Conservation (phyloP, 1,140 invertebrate species). For the Ridgeia piscesae region DNA sequence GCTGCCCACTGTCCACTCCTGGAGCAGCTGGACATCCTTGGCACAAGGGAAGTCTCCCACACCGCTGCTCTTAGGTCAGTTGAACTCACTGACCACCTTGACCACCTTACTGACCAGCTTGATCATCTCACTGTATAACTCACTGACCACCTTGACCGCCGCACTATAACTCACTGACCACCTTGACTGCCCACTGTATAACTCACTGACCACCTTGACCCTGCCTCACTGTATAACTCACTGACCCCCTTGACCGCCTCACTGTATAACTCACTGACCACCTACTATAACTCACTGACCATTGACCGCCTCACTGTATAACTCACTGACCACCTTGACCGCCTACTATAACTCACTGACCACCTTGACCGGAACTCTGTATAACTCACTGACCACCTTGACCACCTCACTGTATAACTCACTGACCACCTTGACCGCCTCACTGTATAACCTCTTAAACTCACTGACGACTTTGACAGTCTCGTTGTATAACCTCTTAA, state of each 20-base stretch:
- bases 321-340: slow-evolving; percentile 19
- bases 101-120: background rate
- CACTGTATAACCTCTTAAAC: too few relatives aligned
- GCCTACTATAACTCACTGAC: too few relatives aligned
- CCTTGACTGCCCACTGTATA: slow-evolving; percentile 15
- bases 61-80: slow-evolving; percentile 66
- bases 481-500: too few relatives aligned
- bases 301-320: background rate
- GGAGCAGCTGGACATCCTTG: slow-evolving; percentile 80
- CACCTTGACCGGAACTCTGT: slow-evolving; percentile 5
- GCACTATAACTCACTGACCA: too few relatives aligned
- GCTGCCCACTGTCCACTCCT: slow-evolving; percentile 67
- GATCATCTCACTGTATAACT: slow-evolving; percentile 10
- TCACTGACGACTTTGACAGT: too few relatives aligned
- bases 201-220: too few relatives aligned
- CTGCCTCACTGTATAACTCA: too few relatives aligned
- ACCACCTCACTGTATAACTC: too few relatives aligned
- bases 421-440: too few relatives aligned
- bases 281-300: background rate
- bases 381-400: background rate
- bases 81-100: background rate
- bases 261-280: too few relatives aligned
- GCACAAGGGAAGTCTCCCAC: slow-evolving; percentile 72
- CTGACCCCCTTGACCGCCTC: too few relatives aligned
- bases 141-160: slow-evolving; percentile 19